Percentiles rank a stretch among this genome's conserved stretches.
Evolutionary conservation across 2,797 vertebrate genomes (phyloP).

Genomic region (Alca torda): DNA sequence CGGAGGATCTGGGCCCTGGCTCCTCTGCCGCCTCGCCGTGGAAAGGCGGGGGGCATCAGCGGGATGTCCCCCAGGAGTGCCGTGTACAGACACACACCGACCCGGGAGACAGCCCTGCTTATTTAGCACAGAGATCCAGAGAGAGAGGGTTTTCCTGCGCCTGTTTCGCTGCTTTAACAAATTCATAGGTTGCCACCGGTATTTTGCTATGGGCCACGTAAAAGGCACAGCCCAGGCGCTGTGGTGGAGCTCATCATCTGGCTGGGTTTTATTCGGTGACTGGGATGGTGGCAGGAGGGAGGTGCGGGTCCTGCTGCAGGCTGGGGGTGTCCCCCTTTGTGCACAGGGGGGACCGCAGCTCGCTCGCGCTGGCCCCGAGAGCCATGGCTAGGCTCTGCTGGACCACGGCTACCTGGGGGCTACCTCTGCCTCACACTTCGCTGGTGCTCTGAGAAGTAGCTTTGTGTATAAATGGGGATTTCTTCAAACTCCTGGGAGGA

Average conservation of each 20-base stretch:
- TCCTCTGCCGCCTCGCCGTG: background rate
- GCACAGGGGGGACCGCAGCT: background rate
- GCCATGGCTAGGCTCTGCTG: background rate
- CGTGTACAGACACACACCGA: rapidly evolving
- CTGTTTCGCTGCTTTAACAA: background rate
- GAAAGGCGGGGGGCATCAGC: background rate
- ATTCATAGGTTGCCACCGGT: background rate
- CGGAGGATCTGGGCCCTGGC: too few relatives aligned
- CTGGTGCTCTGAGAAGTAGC: background rate
- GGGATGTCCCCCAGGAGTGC: background rate
- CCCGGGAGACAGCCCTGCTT: background rate
- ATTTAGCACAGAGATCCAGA: background rate
- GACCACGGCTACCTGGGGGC: background rate
- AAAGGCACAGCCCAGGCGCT: background rate
- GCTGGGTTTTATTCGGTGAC: background rate
- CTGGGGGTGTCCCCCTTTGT: background rate
- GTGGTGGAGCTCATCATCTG: background rate
- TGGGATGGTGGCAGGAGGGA: background rate
- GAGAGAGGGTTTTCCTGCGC: background rate
- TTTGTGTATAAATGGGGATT: background rate
- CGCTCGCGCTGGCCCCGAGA: background rate
- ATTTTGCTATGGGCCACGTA: background rate
- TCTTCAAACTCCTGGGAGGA: constrained; percentile 23
- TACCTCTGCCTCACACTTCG: background rate
- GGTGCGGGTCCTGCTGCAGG: background rate